Evolutionary conservation across 2,888 invertebrate genomes (phyloP), one percentile per base, ranked within the genome.

Genomic region (Tachystola acroxantha): DNA sequence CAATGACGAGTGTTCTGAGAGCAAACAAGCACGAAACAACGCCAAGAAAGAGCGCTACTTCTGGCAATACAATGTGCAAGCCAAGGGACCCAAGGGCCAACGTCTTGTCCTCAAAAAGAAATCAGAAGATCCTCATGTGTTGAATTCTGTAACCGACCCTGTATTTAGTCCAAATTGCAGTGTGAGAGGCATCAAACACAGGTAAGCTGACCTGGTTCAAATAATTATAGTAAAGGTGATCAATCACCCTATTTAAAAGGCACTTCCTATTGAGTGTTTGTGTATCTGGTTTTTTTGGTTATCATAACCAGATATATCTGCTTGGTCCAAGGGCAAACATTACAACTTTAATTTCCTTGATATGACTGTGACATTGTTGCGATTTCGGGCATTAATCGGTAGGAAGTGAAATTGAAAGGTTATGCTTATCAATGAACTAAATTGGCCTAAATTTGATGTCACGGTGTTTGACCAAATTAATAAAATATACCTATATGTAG

Each of bases 41-140:
- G 73, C 81, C 34, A 95, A 94, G 72, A 94, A 93, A 53, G 96
- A 96, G 64, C 90, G 93, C 43, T 98, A 90, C 79, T 98, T 99
- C 74, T 99, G 99, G 98, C 98, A 98, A 74, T 99, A 99, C 76
- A 99, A 99, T 86, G 96, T 98, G 0, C 98, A 98, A 81, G 95
- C 98, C 1, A 97, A 99, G 81, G 98, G 99, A 1, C 97, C 98
- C 3, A 97, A 99, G 84, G 97, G 98, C 27, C 96, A 97, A 73
- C 89, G 96, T 45, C 87, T 96, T 43, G 92, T 95, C 32, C 89
- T 96, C 56, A 93, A 95, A 74, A 92, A 94, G 33, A 93, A 95
- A 64, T 90, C 93, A 26, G 94, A 94, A 64, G 97, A 98, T 85
- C 98, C 98, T 6, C 97, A 98, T 79, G 90, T 95, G 28, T 87